Evolutionary conservation across 23 tunicate genomes (phyloP).

Genomic region (Ciona savignyi): DNA sequence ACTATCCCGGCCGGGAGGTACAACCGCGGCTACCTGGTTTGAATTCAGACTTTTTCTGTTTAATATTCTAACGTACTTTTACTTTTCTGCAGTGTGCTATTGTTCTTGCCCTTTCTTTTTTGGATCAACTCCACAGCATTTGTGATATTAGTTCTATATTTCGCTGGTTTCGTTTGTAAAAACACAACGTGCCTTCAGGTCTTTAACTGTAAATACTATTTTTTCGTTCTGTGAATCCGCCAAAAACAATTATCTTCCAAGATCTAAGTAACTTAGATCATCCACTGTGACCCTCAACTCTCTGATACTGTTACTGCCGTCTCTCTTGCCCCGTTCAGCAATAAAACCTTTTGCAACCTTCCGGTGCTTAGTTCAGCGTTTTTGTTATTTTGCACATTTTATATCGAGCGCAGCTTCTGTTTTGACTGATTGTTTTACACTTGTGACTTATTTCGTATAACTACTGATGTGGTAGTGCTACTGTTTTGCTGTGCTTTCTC

Average conservation of each 20-base stretch:
- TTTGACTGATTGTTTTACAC: background rate
- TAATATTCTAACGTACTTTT: background rate
- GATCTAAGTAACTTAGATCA: no score
- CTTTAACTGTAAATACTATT: no score
- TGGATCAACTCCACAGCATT: no score
- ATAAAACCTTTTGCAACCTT: no score
- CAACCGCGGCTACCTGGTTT: slow-evolving; percentile 33
- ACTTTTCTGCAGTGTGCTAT: background rate
- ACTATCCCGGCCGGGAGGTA: slow-evolving; percentile 13
- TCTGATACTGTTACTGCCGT: no score
- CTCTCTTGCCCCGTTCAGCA: no score
- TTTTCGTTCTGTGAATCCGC: no score
- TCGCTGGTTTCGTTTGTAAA: no score
- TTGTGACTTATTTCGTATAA: background rate
- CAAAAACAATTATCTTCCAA: no score
- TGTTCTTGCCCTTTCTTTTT: background rate
- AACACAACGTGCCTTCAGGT: no score
- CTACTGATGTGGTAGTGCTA: background rate
- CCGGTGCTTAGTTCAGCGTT: background rate
- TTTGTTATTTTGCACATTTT: background rate
- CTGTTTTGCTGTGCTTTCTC: background rate
- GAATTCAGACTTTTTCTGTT: background rate
- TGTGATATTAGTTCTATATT: no score
- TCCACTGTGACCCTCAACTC: background rate
- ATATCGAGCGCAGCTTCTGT: background rate